Evolutionary conservation across 2,888 invertebrate genomes (phyloP), one percentile per base, ranked within the genome.

Genomic region (Uloborus plumipes): DNA sequence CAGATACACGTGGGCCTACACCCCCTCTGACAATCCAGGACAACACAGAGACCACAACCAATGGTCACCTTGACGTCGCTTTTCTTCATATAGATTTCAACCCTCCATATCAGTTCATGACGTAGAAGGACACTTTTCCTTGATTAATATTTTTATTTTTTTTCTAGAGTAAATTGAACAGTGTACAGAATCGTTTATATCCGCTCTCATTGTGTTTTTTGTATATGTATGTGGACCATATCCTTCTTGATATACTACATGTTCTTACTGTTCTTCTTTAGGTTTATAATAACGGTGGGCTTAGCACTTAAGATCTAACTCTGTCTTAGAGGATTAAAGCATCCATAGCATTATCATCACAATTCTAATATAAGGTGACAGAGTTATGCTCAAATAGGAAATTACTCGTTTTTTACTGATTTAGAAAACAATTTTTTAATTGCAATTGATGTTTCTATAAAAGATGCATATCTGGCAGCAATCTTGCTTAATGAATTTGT

Each of bases 21-120:
- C 49, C 72, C 67, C 73, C 61, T 83, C 67, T 77, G 77, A 77
- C 77, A 83, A 83, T 83, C 83, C 83, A 70, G 62, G 66, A 76
- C 51, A 72, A 65, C 53, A 49, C 70, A 65, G 39, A n/a, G 50
- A 75, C 66, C 71, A 49, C 50, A 20, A 59, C 31, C 55, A 66
- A 18, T 51, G 61, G 76, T 82, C 72, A 53, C 26, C 66, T 76
- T 31, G 72, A 77, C 31, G 53, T 65, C 59, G 55, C 72, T 77
- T 58, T 77, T 72, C 71, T 61, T 53, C 61, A 74, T 81, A 75
- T 75, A 65, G 64, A 49, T 66, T 76, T 70, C 71, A 83, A 83
- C 67, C 77, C 58, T 77, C 73, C 73, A 83, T 83, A 77, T 73
- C 83, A 76, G 51, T 58, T 55, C 49, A 55, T 50, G 18, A 51